Percentiles rank a stretch among this genome's conserved stretches.
Evolutionary conservation across 2,888 invertebrate species (phyloP).

Genomic region (Agelastica alni): DNA sequence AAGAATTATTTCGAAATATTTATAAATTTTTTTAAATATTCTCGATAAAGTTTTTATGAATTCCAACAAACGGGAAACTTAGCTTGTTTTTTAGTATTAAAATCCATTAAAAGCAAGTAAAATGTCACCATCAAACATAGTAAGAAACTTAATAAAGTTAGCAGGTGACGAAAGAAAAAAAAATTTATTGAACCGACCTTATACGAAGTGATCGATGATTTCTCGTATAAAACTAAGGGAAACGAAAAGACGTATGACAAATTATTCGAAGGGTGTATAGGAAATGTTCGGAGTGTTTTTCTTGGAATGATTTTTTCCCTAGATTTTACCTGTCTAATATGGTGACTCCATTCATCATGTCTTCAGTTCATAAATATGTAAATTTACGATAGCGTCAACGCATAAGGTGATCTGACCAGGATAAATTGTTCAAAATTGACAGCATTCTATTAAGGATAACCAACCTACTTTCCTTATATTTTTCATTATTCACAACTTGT

Average conservation of each 20-base stretch:
- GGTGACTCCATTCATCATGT: constrained; percentile 14
- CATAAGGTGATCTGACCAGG: background rate
- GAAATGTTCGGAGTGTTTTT: constrained; percentile 18
- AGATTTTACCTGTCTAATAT: constrained; percentile 19
- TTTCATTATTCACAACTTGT: too few relatives aligned
- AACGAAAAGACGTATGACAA: constrained; percentile 19
- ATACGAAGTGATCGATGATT: constrained; percentile 13
- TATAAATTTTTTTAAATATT: too few relatives aligned
- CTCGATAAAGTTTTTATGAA: too few relatives aligned
- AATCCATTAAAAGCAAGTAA: background rate
- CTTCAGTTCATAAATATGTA: constrained; percentile 18
- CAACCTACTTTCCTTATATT: too few relatives aligned
- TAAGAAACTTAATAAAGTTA: background rate
- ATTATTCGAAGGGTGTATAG: constrained; percentile 13
- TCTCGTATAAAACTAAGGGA: constrained; percentile 11
- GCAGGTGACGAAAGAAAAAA: background rate
- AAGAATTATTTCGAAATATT: too few relatives aligned
- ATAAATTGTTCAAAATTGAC: constrained; percentile 11
- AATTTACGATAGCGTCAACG: constrained; percentile 13
- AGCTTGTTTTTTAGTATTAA: too few relatives aligned
- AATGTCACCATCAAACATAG: background rate
- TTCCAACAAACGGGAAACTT: too few relatives aligned
- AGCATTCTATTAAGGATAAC: too few relatives aligned
- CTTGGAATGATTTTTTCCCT: constrained; percentile 7
- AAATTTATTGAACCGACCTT: constrained; percentile 1